Percentiles rank a stretch among this genome's conserved stretches.
phyloP scores from a whole-genome alignment of 2,113 vertebrate species.

The Myrmecophaga tridactyla region DNA sequence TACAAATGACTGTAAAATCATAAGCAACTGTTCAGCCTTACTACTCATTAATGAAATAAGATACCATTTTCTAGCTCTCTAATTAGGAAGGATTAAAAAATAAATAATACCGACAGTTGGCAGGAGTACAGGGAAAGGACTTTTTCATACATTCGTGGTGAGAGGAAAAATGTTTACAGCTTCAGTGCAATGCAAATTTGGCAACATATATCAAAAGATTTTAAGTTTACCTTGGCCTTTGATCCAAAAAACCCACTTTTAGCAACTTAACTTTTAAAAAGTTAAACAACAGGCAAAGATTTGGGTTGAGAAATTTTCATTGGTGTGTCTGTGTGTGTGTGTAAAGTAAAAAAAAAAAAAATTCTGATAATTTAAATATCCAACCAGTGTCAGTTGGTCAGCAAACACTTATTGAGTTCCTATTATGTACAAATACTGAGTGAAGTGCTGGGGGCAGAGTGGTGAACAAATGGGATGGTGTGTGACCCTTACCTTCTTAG shows the following conservation, averaged over 20 bases:
- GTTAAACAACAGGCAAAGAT: neutral
- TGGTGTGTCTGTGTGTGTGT: neutral
- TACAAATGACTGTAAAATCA: constrained; percentile 29
- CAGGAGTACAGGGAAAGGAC: constrained; percentile 40
- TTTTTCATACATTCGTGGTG: neutral
- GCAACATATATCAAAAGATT: neutral
- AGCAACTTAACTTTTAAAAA: neutral
- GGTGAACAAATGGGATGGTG: fast-evolving
- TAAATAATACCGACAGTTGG: constrained; percentile 60
- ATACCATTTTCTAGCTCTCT: constrained; percentile 40
- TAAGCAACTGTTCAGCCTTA: constrained; percentile 27
- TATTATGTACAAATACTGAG: fast-evolving
- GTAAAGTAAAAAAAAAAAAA: neutral
- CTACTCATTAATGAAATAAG: constrained; percentile 64
- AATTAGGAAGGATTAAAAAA: constrained; percentile 66
- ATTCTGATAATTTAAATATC: neutral
- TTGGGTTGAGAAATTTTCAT: neutral
- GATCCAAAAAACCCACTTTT: neutral
- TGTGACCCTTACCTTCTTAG: neutral
- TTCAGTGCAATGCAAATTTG: neutral
- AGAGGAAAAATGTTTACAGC: constrained; percentile 18
- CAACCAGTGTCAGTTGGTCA: neutral
- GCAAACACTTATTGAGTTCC: neutral
- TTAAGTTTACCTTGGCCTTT: constrained; percentile 39
- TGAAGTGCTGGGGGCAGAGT: neutral